phyloP scores from a whole-genome alignment of 1,140 invertebrate genomes.

The Zophobas morio region DNA sequence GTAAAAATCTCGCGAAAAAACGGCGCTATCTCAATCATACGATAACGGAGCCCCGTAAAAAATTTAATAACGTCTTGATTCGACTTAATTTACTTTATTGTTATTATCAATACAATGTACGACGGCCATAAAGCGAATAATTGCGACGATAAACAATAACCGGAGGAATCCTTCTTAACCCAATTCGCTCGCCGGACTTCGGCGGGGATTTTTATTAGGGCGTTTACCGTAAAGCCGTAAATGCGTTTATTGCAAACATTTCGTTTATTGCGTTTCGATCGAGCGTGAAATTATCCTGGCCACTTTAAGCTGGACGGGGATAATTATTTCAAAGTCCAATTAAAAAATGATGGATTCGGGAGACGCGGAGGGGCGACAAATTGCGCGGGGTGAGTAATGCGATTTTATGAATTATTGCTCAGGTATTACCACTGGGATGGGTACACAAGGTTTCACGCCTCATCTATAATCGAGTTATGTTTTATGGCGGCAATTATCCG shows the following conservation, averaged over 20 bases:
- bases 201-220: slow-evolving; percentile 26
- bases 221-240: slow-evolving; percentile 41
- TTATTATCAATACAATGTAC: slow-evolving; percentile 38
- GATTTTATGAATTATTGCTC: slow-evolving; percentile 14
- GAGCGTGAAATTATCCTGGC: slow-evolving; percentile 36
- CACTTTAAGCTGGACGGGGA: slow-evolving; percentile 10
- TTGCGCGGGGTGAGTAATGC: slow-evolving; percentile 25
- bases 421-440: slow-evolving; percentile 6
- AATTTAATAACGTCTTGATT: slow-evolving; percentile 36
- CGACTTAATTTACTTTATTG: slow-evolving; percentile 38
- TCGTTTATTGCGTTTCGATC: slow-evolving; percentile 41
- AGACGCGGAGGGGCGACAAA: background rate
- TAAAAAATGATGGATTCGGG: slow-evolving; percentile 30
- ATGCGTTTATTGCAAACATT: slow-evolving; percentile 41
- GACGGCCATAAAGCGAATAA: slow-evolving; percentile 16
- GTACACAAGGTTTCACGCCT: slow-evolving; percentile 34
- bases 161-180: slow-evolving; percentile 25
- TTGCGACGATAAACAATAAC: slow-evolving; percentile 24
- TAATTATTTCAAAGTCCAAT: slow-evolving; percentile 33
- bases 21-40: slow-evolving; percentile 19
- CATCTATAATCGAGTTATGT: slow-evolving; percentile 31
- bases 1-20: slow-evolving; percentile 11
- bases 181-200: background rate
- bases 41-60: slow-evolving; percentile 25
- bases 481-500: slow-evolving; percentile 28